Conservation (phyloP, 2,888 invertebrate genomes). For the Microctonus aethiopoides region DNA sequence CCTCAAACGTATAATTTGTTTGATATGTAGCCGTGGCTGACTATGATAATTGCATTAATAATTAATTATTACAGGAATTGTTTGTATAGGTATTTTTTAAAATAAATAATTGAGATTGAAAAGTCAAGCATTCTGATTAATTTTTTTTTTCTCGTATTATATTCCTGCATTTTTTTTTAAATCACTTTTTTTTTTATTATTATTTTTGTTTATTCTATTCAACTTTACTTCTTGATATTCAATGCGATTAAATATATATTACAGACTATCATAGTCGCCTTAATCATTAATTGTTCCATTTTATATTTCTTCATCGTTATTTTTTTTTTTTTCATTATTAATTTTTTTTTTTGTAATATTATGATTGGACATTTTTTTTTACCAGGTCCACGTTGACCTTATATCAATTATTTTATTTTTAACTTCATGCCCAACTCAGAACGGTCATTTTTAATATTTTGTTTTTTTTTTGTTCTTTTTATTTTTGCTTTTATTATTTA, state of each 20-base stretch:
- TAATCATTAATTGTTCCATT: constrained; percentile 31
- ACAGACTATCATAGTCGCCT: constrained; percentile 31
- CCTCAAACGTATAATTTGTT: constrained; percentile 27
- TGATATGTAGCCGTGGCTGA: constrained; percentile 44
- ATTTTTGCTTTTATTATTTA: no score
- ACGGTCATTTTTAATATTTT: constrained; percentile 9
- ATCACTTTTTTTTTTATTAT: constrained; percentile 2
- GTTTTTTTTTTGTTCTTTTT: constrained; percentile 1
- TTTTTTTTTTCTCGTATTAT: not conserved
- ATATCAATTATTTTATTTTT: constrained; percentile 10
- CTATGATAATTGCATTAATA: constrained; percentile 38
- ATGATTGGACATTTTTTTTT: not conserved
- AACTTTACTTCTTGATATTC: constrained; percentile 14
- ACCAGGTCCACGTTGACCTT: constrained; percentile 7
- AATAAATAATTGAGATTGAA: constrained; percentile 17
- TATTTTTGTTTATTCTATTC: not conserved
- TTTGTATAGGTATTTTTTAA: not conserved
- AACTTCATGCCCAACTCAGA: constrained; percentile 16
- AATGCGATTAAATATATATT: constrained; percentile 24
- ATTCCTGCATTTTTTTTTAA: not conserved
- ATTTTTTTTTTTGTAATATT: not conserved
- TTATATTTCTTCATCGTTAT: constrained; percentile 4
- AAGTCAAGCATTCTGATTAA: constrained; percentile 1
- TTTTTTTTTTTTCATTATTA: not conserved
- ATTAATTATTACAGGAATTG: constrained; percentile 9